Percentiles rank a stretch among this genome's conserved stretches.
Evolutionary conservation across 2,888 invertebrate genomes (phyloP).

Genomic region (Phania funesta): DNA sequence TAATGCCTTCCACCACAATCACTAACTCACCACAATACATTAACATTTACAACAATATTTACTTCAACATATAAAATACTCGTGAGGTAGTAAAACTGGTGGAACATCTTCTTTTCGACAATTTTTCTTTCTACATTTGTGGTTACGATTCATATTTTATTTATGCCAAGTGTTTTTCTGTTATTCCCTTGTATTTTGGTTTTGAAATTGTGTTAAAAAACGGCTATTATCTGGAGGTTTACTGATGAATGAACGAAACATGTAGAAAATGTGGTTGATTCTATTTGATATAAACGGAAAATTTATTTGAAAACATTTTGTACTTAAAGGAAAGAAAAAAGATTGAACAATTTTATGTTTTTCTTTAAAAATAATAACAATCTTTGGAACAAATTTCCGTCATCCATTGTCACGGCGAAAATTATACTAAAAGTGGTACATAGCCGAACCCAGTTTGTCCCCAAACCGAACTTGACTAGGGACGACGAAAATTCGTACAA

Average conservation of each 20-base stretch:
- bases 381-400: no score
- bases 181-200: neutral
- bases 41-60: no score
- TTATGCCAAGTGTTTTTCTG: slow-evolving; percentile 55
- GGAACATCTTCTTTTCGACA: slow-evolving; percentile 29
- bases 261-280: slow-evolving; percentile 35
- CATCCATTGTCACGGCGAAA: no score
- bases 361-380: no score
- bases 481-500: no score
- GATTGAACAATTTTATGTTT: no score
- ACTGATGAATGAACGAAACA: slow-evolving; percentile 19
- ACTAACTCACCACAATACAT: neutral
- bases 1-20: neutral
- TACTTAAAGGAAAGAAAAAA: no score
- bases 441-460: no score
- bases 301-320: no score
- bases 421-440: no score
- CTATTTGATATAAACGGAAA: neutral
- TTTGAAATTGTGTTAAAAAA: slow-evolving; percentile 42
- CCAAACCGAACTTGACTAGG: no score
- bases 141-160: slow-evolving; percentile 55
- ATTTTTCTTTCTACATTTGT: slow-evolving; percentile 24
- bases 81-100: slow-evolving; percentile 1
- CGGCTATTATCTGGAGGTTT: slow-evolving; percentile 26
- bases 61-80: neutral